phyloP scores from a whole-genome alignment of 2,888 invertebrate genomes.

The Unio pictorum region DNA sequence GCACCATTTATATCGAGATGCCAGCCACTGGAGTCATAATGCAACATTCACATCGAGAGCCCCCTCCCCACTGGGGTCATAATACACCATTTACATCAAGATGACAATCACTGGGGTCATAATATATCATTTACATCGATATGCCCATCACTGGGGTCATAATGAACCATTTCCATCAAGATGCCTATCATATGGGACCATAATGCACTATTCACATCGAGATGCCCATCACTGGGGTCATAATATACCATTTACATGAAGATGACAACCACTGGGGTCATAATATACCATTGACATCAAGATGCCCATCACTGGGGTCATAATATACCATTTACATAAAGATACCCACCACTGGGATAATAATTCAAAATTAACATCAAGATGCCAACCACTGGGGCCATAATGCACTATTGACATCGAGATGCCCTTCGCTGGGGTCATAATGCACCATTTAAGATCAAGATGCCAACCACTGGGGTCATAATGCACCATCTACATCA shows the following conservation, averaged over 20 bases:
- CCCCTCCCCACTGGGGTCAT: background rate
- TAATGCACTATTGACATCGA: conserved; percentile 9
- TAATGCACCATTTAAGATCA: conserved; percentile 6
- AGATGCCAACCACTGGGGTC: conserved; percentile 6
- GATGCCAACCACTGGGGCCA: conserved; percentile 4
- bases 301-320: conserved; percentile 5
- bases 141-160: conserved; percentile 7
- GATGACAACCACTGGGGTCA: conserved; percentile 4
- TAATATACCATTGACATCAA: conserved; percentile 9
- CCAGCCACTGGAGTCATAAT: conserved; percentile 4
- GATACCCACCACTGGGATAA: conserved; percentile 4
- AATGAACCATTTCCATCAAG: conserved; percentile 5
- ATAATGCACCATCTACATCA: conserved; percentile 9
- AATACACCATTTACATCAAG: conserved; percentile 8
- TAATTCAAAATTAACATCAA: conserved; percentile 9
- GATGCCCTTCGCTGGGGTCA: conserved; percentile 4
- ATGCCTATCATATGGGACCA: conserved; percentile 3
- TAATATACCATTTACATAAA: conserved; percentile 9
- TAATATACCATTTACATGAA: conserved; percentile 9
- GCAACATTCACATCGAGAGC: conserved; percentile 8
- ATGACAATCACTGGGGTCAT: conserved; percentile 6
- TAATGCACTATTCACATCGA: conserved; percentile 10
- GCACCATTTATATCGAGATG: conserved; percentile 7
- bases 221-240: conserved; percentile 5
- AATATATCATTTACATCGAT: conserved; percentile 7